phyloP scores from a whole-genome alignment of 2,797 vertebrate genomes.

The Coregonus ussuriensis region DNA sequence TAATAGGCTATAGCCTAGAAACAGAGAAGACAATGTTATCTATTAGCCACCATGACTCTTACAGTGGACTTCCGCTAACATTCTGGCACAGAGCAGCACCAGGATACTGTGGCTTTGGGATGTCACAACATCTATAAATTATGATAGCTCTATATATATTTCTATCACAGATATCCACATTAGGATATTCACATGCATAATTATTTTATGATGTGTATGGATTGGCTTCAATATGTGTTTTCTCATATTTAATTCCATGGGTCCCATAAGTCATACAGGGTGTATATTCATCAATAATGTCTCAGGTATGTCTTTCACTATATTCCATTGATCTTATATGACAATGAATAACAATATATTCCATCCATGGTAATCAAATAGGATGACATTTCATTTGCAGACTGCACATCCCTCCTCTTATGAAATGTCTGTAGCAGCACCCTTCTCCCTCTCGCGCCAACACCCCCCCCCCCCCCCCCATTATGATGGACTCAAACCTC shows the following conservation, averaged over 20 bases:
- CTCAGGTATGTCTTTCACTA: too few relatives aligned
- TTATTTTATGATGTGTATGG: background rate
- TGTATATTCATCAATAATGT: background rate
- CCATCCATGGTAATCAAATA: background rate
- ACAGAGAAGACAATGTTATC: slow-evolving; percentile 1
- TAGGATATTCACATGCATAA: background rate
- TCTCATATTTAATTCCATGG: background rate
- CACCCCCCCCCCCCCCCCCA: background rate
- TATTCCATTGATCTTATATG: background rate
- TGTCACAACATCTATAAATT: background rate
- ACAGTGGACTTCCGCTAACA: background rate
- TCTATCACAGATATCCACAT: background rate
- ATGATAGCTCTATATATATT: background rate
- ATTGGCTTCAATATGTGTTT: background rate
- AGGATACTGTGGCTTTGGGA: background rate
- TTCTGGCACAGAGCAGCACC: background rate
- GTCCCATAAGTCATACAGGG: background rate
- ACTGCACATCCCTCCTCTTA: background rate
- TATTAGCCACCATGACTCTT: background rate
- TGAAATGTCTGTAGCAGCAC: background rate
- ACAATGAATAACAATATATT: background rate
- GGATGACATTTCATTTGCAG: background rate
- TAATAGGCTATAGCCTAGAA: background rate
- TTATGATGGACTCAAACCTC: slow-evolving; percentile 4
- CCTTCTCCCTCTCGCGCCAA: background rate